Evolutionary conservation across 2,797 vertebrate species (phyloP), one percentile per base, ranked within the genome.

Genomic region (Stomatorhinus walkeri): DNA sequence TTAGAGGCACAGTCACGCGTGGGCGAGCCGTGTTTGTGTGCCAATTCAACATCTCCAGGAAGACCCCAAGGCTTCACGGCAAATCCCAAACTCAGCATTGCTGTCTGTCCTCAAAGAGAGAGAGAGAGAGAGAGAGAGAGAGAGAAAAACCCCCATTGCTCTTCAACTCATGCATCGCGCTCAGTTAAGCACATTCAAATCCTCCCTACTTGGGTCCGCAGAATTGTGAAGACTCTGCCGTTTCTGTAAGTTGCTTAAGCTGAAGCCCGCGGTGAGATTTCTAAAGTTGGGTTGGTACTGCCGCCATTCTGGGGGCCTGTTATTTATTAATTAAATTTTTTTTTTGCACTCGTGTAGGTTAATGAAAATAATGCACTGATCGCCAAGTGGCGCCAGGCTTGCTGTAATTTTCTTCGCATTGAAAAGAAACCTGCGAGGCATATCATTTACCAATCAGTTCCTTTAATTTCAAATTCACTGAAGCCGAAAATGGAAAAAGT

Each of bases 391-490:
- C 12, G n/a, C 28, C 51, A n/a, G 14, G 7, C 40, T 56, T 40
- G 1, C 24, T 59, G 28, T 10, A 40, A 40, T 61, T 87, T 87
- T 87, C 85, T 61, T 51, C 48, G 19, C 59, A 61, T 46, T 59
- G 49, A 87, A 86, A 85, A 56, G 24, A 10, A 56, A 32, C 48
- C 48, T 28, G 22, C 5, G 32, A 19, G 9, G 52, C 51, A 87
- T 87, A 87, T 59, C 14, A 22, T 87, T 87, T 87, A 32, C 52
- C 32, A 61, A 87, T 32, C 52, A 32, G 54, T 87, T 87, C 52
- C 85, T 59, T 87, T 87, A 87, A 87, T 87, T 87, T 87, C 52
- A 87, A 87, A 36, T 87, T 87, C 51, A 87, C 85, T 59, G 85
- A 87, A 68, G 59, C 54, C 6, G 87, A 68, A 87, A 87, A 89